A percentile compares a stretch with the other conserved stretches of the same genome.
Conservation (phyloP, 1,140 invertebrate species). For the Doryteuthis pealeii region DNA sequence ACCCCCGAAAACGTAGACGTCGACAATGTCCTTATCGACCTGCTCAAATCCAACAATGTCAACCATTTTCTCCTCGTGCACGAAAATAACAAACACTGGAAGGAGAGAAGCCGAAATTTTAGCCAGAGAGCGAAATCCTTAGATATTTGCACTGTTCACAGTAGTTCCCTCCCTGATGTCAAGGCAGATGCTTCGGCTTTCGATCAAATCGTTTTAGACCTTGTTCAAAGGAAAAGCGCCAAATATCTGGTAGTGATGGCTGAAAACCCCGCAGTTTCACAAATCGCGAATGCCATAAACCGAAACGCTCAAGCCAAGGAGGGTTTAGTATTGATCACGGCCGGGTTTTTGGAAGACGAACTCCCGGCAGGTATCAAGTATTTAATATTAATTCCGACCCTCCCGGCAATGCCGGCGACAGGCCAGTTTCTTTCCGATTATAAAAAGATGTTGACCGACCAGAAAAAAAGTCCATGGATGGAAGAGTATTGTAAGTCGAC, state of each 20-base stretch:
- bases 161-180: constrained; percentile 12
- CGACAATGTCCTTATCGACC: constrained; percentile 22
- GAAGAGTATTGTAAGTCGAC: neutral
- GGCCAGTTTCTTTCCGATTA: neutral
- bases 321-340: neutral
- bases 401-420: neutral
- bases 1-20: constrained; percentile 34
- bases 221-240: constrained; percentile 21
- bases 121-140: constrained; percentile 21
- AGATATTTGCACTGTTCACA: constrained; percentile 32
- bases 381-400: neutral
- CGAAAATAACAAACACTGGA: constrained; percentile 32
- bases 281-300: neutral
- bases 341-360: neutral
- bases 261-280: neutral
- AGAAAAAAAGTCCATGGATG: neutral
- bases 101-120: constrained; percentile 33
- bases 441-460: neutral
- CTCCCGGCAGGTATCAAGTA: neutral
- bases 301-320: neutral
- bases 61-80: constrained; percentile 36
- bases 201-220: neutral
- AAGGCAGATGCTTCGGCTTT: neutral
- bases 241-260: neutral
- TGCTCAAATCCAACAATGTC: constrained; percentile 22